phyloP scores from a whole-genome alignment of 2,113 vertebrate genomes.

The Todiramphus saurophagus region DNA sequence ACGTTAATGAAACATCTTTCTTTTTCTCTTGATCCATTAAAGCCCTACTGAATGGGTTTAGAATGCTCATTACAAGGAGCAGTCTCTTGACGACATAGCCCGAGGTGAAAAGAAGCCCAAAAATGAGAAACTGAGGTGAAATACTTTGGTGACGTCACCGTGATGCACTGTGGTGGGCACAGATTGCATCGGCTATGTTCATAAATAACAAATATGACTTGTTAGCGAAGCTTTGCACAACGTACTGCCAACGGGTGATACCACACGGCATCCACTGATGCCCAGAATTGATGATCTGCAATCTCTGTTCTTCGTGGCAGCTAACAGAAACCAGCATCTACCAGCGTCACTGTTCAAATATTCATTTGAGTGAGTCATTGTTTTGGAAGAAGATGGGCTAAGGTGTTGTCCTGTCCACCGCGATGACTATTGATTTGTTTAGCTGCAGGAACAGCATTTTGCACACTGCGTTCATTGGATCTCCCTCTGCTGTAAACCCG shows the following conservation, averaged over 20 bases:
- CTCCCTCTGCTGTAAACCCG: not conserved
- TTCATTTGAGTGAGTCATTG: not conserved
- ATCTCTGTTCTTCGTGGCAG: not conserved
- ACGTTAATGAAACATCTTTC: not conserved
- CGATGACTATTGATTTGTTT: not conserved
- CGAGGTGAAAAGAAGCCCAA: not conserved
- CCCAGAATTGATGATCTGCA: fast-evolving
- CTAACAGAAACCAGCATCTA: not conserved
- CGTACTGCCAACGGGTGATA: not conserved
- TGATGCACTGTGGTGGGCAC: not conserved
- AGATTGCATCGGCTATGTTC: fast-evolving
- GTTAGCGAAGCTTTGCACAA: not conserved
- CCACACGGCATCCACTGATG: fast-evolving
- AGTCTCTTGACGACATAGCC: not conserved
- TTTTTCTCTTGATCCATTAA: not conserved
- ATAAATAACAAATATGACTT: fast-evolving
- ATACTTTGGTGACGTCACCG: not conserved
- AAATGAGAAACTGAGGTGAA: not conserved
- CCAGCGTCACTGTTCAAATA: not conserved
- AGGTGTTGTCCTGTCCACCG: not conserved
- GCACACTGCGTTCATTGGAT: too few relatives aligned
- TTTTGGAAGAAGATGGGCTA: not conserved
- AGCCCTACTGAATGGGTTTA: not conserved
- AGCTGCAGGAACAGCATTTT: not conserved
- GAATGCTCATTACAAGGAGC: not conserved